Evolutionary conservation across 2,888 invertebrate species (phyloP).

Genomic region (Campoplex capitator): DNA sequence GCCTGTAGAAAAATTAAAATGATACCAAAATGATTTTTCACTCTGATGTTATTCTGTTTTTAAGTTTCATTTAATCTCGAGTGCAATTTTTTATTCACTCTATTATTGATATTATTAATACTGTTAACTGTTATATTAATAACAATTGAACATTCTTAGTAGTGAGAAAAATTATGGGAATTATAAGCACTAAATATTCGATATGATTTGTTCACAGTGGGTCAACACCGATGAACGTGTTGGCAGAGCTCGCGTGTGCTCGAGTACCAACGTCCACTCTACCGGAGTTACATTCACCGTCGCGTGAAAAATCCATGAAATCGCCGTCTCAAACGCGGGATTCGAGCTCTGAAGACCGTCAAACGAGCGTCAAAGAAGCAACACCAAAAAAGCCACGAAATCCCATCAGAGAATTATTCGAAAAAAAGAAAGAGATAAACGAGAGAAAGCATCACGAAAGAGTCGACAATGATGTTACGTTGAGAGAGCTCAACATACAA

Average conservation of each 20-base stretch:
- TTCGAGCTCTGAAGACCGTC: slow-evolving; percentile 60
- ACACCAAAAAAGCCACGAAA: slow-evolving; percentile 78
- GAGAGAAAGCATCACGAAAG: slow-evolving; percentile 79
- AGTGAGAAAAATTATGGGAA: not conserved
- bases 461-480: slow-evolving; percentile 69
- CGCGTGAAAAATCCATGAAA: slow-evolving; percentile 58
- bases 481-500: slow-evolving; percentile 71
- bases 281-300: slow-evolving; percentile 51
- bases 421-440: slow-evolving; percentile 81
- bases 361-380: slow-evolving; percentile 55
- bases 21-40: too few species aligned
- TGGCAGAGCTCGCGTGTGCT: slow-evolving; percentile 83
- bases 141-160: not conserved
- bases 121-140: too few species aligned
- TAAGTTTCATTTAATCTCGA: too few species aligned
- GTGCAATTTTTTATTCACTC: too few species aligned
- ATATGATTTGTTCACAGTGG: slow-evolving; percentile 76
- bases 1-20: too few species aligned
- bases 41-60: too few species aligned
- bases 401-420: slow-evolving; percentile 82
- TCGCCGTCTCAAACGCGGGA: slow-evolving; percentile 43
- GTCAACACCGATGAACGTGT: slow-evolving; percentile 83
- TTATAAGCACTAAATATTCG: not conserved
- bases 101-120: too few species aligned
- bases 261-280: slow-evolving; percentile 81